Base-by-base conservation (phyloP, 1,140 invertebrate species). In the Brachionus manjavacas region DNA sequence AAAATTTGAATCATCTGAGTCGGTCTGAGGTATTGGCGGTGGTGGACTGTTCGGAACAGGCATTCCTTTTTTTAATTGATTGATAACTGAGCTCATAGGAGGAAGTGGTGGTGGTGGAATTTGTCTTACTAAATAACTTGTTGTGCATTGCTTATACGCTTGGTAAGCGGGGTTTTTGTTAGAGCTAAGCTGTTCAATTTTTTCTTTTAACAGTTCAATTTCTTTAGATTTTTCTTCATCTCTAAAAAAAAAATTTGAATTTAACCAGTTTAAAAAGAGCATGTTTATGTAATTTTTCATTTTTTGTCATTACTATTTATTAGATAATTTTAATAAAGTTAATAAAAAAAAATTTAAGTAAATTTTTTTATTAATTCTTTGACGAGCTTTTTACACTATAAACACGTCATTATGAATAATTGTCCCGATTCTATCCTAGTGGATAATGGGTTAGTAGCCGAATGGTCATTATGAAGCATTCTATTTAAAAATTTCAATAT, bases 11-110 rank as follows among this genome's bases (percentile, higher is more conserved):
- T 81, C 39, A 43, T 49, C 35, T 64, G 79, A 64, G 14, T 60
- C 79, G 12, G 68, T 11, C 16, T 31, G 68, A 20, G 68, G 68
- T 41, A 41, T 35, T 41, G 68, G 68, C 9, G 68, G 68, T 8
- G 68, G 68, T 39, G 68, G 35, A 39, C 31, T 39, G 4, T 35
- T 39, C 14, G 68, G 68, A n/a, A 72, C 68, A 16, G 68, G 79
- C n/a, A 81, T 52, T 39, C 64, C 79, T 81, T 68, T 60, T 68
- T 81, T 81, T 31, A 81, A 35, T 43, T 81, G 79, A 39, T 81
- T 31, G 12, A 81, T 81, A 3, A 81, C 52, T 16, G 16, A 31
- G 20, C 28, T 41, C 52, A 81, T 81, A 1, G 49, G 79, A 1
- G 41, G 46, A 16, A 35, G 76, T 39, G 23, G 23, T 11, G 76